Conservation (phyloP, 2,797 vertebrate genomes). For the Limosa lapponica region DNA sequence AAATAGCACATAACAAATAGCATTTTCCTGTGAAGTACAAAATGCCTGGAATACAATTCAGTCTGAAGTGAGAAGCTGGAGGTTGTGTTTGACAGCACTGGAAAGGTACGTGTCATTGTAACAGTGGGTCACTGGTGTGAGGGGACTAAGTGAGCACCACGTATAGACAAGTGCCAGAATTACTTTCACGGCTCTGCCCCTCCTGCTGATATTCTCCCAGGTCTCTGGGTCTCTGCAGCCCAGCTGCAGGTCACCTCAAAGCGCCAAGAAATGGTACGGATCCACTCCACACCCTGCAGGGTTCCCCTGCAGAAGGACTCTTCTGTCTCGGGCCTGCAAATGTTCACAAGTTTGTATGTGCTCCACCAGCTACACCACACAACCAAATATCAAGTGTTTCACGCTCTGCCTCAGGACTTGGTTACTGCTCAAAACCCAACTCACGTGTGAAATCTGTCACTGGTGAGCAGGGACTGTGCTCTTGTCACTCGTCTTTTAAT, state of each 20-base stretch:
- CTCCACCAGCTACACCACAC: background rate
- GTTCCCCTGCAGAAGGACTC: background rate
- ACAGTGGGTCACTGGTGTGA: background rate
- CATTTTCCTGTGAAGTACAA: background rate
- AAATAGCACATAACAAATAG: background rate
- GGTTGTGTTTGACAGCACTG: background rate
- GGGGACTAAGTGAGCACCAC: background rate
- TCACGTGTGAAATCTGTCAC: background rate
- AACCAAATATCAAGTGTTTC: background rate
- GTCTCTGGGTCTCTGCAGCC: background rate
- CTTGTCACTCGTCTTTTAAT: accelerated
- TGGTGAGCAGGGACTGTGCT: background rate
- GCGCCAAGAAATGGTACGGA: background rate
- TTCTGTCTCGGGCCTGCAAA: background rate
- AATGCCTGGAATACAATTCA: background rate
- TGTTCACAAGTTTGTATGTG: background rate
- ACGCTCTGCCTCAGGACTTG: background rate
- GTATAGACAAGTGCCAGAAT: background rate
- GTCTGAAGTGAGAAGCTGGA: background rate
- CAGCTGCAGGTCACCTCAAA: background rate
- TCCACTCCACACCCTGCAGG: background rate
- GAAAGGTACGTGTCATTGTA: background rate
- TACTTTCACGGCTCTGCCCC: background rate
- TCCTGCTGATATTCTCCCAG: background rate
- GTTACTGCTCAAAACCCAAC: background rate